Conservation (phyloP, 1,140 invertebrate species). For the Gryllus bimaculatus region DNA sequence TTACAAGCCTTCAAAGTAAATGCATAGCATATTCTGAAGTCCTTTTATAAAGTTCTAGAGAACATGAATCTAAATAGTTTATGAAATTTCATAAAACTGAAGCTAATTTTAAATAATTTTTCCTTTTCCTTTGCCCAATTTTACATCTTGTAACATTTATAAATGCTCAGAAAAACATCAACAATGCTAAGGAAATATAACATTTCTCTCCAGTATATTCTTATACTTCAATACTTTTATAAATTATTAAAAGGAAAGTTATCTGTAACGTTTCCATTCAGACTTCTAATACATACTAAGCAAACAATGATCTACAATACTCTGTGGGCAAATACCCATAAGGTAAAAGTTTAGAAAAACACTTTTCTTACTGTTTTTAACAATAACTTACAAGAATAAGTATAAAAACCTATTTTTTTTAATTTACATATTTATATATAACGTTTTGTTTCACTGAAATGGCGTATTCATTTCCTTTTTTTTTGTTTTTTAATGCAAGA, state of each 20-base stretch:
- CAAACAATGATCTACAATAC: background rate
- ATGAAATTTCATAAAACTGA: background rate
- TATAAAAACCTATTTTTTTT: background rate
- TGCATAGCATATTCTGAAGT: background rate
- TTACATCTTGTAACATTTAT: background rate
- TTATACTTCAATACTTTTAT: background rate
- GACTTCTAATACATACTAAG: background rate
- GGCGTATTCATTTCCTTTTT: background rate
- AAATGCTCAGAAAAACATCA: background rate
- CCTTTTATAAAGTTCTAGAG: background rate
- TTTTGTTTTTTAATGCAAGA: too few relatives aligned
- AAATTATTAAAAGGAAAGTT: background rate
- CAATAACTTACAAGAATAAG: constrained; percentile 1
- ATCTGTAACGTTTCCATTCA: background rate
- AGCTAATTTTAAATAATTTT: background rate
- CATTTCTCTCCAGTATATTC: background rate
- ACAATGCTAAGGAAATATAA: background rate
- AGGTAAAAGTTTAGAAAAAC: background rate
- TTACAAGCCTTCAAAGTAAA: background rate
- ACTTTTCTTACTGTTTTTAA: background rate
- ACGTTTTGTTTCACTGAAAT: background rate
- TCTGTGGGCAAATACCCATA: background rate
- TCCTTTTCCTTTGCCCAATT: background rate
- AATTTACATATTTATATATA: background rate
- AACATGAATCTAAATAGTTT: background rate